A percentile compares a stretch with the other conserved stretches of the same genome.
phyloP scores from a whole-genome alignment of 2,888 invertebrate species.

The Drosophila basisetae region DNA sequence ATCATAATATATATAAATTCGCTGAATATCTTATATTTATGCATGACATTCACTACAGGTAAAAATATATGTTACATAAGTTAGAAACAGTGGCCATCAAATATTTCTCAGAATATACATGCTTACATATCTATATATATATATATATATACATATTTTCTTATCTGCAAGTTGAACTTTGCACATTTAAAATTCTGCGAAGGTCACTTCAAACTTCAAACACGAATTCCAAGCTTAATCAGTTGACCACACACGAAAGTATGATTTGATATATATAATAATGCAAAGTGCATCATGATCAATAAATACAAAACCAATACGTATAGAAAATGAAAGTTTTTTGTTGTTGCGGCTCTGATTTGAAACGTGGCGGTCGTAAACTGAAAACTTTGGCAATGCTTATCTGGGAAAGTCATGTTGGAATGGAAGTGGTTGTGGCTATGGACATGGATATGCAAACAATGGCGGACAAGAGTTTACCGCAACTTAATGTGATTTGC shows the following conservation, averaged over 20 bases:
- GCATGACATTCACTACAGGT: neutral
- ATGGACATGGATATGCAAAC: conserved; percentile 53
- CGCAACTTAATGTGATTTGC: conserved; percentile 79
- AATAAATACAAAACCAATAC: conserved; percentile 7
- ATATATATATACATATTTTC: neutral
- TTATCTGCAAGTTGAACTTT: neutral
- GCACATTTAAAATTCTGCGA: neutral
- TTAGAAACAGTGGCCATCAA: neutral
- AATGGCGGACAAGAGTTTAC: conserved; percentile 64
- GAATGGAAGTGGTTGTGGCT: conserved; percentile 27
- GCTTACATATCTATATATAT: neutral
- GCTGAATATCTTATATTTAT: neutral
- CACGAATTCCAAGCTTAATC: conserved; percentile 11
- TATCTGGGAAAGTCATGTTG: conserved; percentile 62
- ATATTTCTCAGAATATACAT: neutral
- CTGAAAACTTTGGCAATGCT: conserved; percentile 71
- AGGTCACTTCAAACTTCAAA: neutral
- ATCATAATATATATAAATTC: neutral
- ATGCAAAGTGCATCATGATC: conserved; percentile 20
- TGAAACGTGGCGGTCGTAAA: conserved; percentile 72
- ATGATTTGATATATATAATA: conserved; percentile 26
- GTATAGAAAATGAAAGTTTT: conserved; percentile 40
- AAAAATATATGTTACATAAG: neutral
- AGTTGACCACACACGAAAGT: conserved; percentile 21
- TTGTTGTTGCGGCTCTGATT: conserved; percentile 11